phyloP scores from a whole-genome alignment of 2,113 vertebrate genomes.

The Lophochroa leadbeateri region DNA sequence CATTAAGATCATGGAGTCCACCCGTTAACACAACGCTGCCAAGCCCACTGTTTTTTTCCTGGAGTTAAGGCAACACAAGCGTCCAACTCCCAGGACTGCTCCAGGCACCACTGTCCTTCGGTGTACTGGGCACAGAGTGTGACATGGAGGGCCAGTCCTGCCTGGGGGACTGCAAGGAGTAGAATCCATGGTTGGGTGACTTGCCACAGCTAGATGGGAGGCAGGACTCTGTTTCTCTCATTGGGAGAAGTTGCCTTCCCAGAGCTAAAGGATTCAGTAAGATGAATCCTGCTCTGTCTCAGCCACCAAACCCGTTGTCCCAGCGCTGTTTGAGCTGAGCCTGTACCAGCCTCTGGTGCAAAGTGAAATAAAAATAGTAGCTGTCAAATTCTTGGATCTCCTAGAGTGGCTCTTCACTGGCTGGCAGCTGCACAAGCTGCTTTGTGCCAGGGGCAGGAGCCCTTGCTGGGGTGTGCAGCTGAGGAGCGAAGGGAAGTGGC shows the following conservation, averaged over 20 bases:
- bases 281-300: background rate
- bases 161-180: background rate
- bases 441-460: background rate
- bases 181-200: fast-evolving
- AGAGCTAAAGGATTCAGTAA: background rate
- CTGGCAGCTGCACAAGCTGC: background rate
- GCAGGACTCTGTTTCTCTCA: background rate
- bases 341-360: background rate
- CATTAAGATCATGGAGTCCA: background rate
- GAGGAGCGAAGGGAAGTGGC: background rate
- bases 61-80: background rate
- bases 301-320: background rate
- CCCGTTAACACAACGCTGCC: background rate
- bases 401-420: background rate
- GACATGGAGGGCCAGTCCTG: background rate
- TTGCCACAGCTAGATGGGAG: fast-evolving
- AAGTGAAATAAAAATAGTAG: background rate
- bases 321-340: background rate
- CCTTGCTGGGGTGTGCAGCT: background rate
- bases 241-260: background rate
- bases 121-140: fast-evolving
- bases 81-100: background rate
- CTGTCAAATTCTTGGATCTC: background rate
- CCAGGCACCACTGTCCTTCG: background rate
- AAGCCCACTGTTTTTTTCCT: background rate